A percentile compares a stretch with the other conserved stretches of the same genome.
Evolutionary conservation across 2,113 vertebrate genomes (phyloP).

Genomic region (Phylloscopus trochilus): DNA sequence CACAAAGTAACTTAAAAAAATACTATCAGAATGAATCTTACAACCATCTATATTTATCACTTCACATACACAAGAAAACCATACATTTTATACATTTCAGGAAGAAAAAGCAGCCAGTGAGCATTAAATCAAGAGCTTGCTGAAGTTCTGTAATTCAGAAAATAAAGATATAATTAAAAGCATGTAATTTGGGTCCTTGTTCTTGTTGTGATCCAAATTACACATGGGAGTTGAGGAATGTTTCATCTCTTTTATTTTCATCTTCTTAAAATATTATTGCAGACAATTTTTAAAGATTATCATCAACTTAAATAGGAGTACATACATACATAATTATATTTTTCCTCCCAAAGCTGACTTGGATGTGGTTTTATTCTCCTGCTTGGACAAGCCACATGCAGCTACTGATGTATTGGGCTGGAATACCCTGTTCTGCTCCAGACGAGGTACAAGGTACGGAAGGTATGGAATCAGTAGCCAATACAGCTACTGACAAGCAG

Average conservation of each 20-base stretch:
- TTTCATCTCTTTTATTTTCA: neutral
- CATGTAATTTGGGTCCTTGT: neutral
- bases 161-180: neutral
- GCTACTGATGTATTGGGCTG: neutral
- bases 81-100: neutral
- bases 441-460: neutral
- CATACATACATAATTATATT: neutral
- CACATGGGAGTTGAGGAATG: neutral
- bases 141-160: neutral
- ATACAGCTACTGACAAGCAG: neutral
- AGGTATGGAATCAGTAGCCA: neutral
- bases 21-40: neutral
- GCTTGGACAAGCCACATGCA: neutral
- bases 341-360: neutral
- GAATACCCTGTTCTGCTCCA: neutral
- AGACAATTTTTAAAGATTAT: neutral
- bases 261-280: neutral
- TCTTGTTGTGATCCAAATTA: neutral
- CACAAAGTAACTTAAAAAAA: neutral
- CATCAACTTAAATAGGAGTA: neutral
- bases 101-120: neutral
- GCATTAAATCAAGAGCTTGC: neutral
- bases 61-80: neutral
- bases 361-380: neutral
- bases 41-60: neutral